phyloP scores from a whole-genome alignment of 1,140 invertebrate genomes.

The Atopsyche davidsoni region DNA sequence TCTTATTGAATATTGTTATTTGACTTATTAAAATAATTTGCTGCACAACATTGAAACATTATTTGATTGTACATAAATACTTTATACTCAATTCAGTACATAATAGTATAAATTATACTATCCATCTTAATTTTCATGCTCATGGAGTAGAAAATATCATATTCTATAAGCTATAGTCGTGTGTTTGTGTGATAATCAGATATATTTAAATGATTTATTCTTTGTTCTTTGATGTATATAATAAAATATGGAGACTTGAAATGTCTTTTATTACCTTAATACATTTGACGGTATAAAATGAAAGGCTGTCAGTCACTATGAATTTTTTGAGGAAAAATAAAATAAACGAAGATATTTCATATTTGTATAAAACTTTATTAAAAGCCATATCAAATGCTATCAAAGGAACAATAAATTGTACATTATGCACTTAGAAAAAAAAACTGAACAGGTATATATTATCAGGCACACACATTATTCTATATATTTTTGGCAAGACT shows the following conservation, averaged over 20 bases:
- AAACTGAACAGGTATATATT: no score
- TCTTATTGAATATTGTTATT: no score
- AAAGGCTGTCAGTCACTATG: no score
- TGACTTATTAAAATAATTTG: no score
- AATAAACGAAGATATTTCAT: slow-evolving; percentile 9
- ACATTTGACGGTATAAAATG: background rate
- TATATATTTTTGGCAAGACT: slow-evolving; percentile 16
- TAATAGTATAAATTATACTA: no score
- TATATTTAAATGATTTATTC: slow-evolving; percentile 19
- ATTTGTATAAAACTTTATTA: slow-evolving; percentile 17
- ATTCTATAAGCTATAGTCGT: slow-evolving; percentile 27
- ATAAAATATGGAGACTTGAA: slow-evolving; percentile 11
- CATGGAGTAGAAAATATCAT: no score
- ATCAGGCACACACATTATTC: slow-evolving; percentile 10
- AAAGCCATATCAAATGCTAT: slow-evolving; percentile 11
- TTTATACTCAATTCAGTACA: no score
- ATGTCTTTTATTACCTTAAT: background rate
- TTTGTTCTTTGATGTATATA: slow-evolving; percentile 24
- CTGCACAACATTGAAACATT: no score
- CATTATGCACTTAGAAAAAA: no score
- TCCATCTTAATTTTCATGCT: no score
- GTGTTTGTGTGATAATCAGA: slow-evolving; percentile 29
- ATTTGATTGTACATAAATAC: no score
- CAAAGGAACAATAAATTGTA: background rate
- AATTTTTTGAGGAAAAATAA: background rate